Base-by-base conservation (phyloP, 1,140 invertebrate genomes). In the Mya arenaria region DNA sequence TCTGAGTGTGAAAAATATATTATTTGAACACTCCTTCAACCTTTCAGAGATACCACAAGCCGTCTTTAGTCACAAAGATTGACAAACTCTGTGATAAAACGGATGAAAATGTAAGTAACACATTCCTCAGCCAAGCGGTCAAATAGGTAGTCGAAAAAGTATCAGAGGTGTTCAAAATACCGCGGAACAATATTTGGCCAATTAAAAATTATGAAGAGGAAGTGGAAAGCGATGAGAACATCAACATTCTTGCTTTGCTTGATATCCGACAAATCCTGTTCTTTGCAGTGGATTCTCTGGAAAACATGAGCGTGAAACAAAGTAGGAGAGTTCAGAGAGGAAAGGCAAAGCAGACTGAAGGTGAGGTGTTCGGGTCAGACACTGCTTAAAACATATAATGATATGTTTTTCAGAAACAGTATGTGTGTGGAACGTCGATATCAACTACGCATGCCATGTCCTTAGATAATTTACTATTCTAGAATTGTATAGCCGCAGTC, bases 151-250 rank as follows among this genome's bases (percentile, higher is more conserved):
- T 82, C 37, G 62, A 83, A 62, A 23, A 73, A 10, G 37, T 52
- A 65, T 58, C 48, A 30, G 71, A 48, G 6, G 25, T 77, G 17
- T 34, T 83, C 10, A 63, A 63, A 1, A 30, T 83, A 19, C 81
- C 81, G 4, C 62, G 63, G 3, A 48, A 30, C 19, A 41, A 77
- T 28, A 34, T 83, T 55, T 52, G 75, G 17, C 73, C 73, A 10
- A 39, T 75, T 13, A 75, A 83, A 39, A 75, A 77, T 52, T 83
- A 77, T 72, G 63, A 71, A 28, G 69, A 48, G 1, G 81, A 77
- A 39, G 34, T 23, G 30, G 52, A 69, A 37, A 19, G 68, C 17
- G 41, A 77, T 30, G 63, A 75, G 17, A 62, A 60, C 6, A n/a
- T 77, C 28, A 44, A 83, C 23, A 55, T 77, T 13, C 63, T 65